Conservation (phyloP, 1,140 invertebrate genomes). For the Drosophila albomicans region DNA sequence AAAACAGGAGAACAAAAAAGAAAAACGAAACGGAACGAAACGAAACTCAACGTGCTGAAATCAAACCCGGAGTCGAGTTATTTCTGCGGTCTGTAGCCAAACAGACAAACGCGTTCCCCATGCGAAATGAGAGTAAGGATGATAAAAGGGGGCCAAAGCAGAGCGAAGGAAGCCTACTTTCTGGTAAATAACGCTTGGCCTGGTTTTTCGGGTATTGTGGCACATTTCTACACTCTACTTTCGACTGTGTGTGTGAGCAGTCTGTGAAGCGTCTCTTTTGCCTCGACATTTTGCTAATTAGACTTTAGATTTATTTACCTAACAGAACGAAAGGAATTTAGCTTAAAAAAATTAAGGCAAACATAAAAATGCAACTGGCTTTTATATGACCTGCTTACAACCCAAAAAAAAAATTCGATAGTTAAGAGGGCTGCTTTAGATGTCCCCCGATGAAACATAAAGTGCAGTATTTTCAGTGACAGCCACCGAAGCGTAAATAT, state of each 20-base stretch:
- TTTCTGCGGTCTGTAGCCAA: conserved; percentile 48
- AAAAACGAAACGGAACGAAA: not conserved
- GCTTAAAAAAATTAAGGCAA: not conserved
- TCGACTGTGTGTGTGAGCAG: too few species aligned
- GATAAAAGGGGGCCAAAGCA: not conserved
- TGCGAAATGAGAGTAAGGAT: conserved; percentile 58
- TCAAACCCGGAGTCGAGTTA: conserved; percentile 49
- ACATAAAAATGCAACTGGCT: not conserved
- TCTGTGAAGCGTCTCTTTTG: not conserved
- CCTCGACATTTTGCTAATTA: not conserved
- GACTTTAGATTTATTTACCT: not conserved
- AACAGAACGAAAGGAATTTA: not conserved
- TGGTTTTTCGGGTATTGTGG: conserved; percentile 10
- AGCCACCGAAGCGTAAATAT: conserved; percentile 57
- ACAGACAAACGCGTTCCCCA: conserved; percentile 60
- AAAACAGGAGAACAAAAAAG: conserved; percentile 2
- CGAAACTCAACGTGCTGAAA: conserved; percentile 63
- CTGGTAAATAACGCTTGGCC: conserved; percentile 3
- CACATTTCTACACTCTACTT: conserved; percentile 45
- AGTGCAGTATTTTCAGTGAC: conserved; percentile 69
- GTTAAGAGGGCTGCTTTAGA: conserved; percentile 19
- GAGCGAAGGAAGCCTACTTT: not conserved
- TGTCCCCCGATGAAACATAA: conserved; percentile 72
- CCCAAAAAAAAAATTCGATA: conserved; percentile 6
- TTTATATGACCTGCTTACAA: conserved; percentile 7